Evolutionary conservation across 2,797 vertebrate genomes (phyloP), one percentile per base, ranked within the genome.

Genomic region (Enteromius viviparus): DNA sequence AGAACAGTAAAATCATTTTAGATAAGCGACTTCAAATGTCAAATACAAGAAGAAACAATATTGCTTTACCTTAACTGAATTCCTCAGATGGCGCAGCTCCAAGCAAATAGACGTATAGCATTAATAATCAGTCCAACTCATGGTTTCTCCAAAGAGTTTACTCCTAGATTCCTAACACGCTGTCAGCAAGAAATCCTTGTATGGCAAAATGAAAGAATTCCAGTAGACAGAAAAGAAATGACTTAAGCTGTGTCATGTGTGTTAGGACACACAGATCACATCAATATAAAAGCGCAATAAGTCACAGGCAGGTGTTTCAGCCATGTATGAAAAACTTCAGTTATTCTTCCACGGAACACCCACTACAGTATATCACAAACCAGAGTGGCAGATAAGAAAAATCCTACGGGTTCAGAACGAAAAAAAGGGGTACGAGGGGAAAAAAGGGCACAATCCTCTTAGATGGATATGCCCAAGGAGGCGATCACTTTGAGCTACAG

Each of bases 31-130:
- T 32, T 11, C 49, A 58, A 45, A 17, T 76, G 17, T 62, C 47
- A 58, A 81, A 55, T 32, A 66, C 15, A 77, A 72, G 51, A 69
- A 42, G 7, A 75, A 47, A 17, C 74, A 79, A 65, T 62, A 32
- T 51, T 29, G 66, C 68, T 91, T 92, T 93, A 95, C 94, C 93
- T 94, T 90, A 40, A 85, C 32, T 87, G 49, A 81, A 78, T 76
- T 42, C 85, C 72, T 78, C 82, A 87, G 69, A 78, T 72, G 65
- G 58, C 69, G 81, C 78, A 74, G 74, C 78, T 90, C 85, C 70
- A 85, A 72, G 80, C 69, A 87, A 70, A 65, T 81, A 88, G 69
- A 29, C 26, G 47, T 86, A 91, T 77, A 90, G 62, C 80, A 87
- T 89, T 89, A 87, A 87, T 69, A 84, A 75, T 76, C 23, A 88